Percentiles rank a stretch among this genome's conserved stretches.
Conservation (phyloP, 1,140 invertebrate genomes). For the Pseudomyrmex cubaensis region DNA sequence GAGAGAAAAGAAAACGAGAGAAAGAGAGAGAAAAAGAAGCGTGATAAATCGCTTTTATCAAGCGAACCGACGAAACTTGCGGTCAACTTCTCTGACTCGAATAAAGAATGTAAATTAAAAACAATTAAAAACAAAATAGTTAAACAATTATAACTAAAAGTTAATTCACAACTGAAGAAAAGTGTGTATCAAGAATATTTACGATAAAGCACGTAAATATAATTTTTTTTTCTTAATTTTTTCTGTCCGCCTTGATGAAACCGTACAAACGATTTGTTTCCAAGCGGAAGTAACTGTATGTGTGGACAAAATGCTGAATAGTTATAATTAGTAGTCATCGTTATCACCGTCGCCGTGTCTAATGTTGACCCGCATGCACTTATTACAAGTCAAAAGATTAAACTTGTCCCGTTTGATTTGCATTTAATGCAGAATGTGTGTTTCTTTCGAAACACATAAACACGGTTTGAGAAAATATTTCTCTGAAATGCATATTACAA, state of each 20-base stretch:
- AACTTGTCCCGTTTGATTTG: neutral
- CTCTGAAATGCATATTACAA: neutral
- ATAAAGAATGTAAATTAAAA: too few species aligned
- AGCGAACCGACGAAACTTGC: neutral
- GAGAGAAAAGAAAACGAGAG: neutral
- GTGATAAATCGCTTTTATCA: neutral
- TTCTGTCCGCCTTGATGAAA: too few species aligned
- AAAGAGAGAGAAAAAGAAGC: neutral
- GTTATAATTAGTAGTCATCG: neutral
- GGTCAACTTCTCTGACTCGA: neutral
- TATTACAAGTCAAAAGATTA: neutral
- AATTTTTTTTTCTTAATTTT: too few species aligned
- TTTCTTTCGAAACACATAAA: neutral
- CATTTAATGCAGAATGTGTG: neutral
- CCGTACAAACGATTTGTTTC: neutral
- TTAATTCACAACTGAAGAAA: too few species aligned
- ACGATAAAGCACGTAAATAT: neutral
- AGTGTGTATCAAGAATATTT: neutral
- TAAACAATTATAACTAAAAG: too few species aligned
- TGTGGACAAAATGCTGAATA: neutral
- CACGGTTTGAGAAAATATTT: neutral
- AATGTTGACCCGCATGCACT: constrained; percentile 9
- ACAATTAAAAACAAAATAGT: too few species aligned
- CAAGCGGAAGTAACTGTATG: neutral
- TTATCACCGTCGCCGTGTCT: neutral